Base-by-base conservation (phyloP, 2,113 vertebrate genomes). In the Marmota monax region DNA sequence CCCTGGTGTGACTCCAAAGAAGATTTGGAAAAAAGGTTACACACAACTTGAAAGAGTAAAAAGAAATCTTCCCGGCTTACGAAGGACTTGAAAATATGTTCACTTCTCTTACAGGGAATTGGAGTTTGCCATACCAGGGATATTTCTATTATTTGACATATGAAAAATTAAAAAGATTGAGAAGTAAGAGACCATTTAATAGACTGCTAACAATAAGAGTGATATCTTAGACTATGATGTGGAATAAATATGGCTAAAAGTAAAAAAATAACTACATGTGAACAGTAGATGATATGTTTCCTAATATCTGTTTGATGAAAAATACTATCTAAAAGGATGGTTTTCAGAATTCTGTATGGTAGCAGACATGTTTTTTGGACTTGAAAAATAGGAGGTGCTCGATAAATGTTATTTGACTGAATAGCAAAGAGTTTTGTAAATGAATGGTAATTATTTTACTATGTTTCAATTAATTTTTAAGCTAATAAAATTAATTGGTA, bases 81-180 rank as follows among this genome's bases (percentile, higher is more conserved):
- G 39, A 79, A 90, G 34, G 18, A 88, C 42, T 94, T 95, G 63
- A 89, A 94, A 95, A 80, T 90, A 93, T 39, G 42, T 67, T 97
- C 42, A 23, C 29, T 84, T 96, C 84, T 92, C 84, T 93, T 90
- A 88, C 42, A 72, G 51, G 65, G 78, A 84, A 34, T 76, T n/a
- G 8, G 69, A 85, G n/a, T 90, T 89, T 93, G 78, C 90, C 25
- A 77, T 18, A 17, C n/a, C 16, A 65, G 23, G 51, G 74, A 48
- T 91, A 73, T 93, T 96, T 92, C 29, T 93, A 58, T 92, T 93
- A 82, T 92, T 95, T 83, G 53, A 84, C 58, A 84, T 87, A 61
- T 77, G 80, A 86, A 96, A 94, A 65, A 39, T 79, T 45, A 42
- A 45, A 95, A 94, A 86, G 74, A 23, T 25, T 22, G 11, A 91